phyloP scores from a whole-genome alignment of 2,888 invertebrate species.

The Machimus atricapillus region DNA sequence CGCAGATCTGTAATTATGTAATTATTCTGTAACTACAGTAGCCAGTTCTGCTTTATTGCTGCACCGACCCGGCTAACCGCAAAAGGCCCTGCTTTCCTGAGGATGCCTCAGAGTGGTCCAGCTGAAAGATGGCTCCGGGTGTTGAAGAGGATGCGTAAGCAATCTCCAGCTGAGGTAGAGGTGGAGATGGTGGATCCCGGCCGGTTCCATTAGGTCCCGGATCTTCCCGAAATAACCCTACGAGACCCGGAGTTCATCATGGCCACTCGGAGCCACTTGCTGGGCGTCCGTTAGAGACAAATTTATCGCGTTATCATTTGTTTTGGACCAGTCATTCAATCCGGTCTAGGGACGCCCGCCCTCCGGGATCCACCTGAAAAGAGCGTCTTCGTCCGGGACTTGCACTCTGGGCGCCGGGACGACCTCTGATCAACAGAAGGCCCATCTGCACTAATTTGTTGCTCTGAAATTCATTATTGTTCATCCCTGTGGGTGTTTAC shows the following conservation, averaged over 20 bases:
- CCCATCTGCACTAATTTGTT: constrained; percentile 45
- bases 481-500: constrained; percentile 41
- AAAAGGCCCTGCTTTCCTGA: background rate
- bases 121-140: background rate
- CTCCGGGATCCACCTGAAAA: background rate
- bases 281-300: constrained; percentile 42
- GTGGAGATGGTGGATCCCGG: background rate
- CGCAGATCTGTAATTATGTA: constrained; percentile 37
- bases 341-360: background rate
- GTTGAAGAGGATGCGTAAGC: constrained; percentile 18
- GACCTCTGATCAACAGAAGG: constrained; percentile 33
- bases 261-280: constrained; percentile 8
- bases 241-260: constrained; percentile 20
- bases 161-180: background rate
- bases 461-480: constrained; percentile 46
- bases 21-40: constrained; percentile 12
- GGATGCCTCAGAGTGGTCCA: background rate
- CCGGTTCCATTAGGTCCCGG: background rate
- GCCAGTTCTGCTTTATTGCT: constrained; percentile 10
- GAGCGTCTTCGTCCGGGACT: background rate
- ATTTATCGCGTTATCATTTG: constrained; percentile 47
- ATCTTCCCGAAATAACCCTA: background rate
- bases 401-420: background rate
- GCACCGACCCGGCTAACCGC: constrained; percentile 8
- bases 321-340: constrained; percentile 42